Percentiles rank a stretch among this genome's conserved stretches.
These are phyloP conservation scores for Camponotus vicinus DNA, from an alignment of 1,140 invertebrate species.

Conservation along the genomic window DNA sequence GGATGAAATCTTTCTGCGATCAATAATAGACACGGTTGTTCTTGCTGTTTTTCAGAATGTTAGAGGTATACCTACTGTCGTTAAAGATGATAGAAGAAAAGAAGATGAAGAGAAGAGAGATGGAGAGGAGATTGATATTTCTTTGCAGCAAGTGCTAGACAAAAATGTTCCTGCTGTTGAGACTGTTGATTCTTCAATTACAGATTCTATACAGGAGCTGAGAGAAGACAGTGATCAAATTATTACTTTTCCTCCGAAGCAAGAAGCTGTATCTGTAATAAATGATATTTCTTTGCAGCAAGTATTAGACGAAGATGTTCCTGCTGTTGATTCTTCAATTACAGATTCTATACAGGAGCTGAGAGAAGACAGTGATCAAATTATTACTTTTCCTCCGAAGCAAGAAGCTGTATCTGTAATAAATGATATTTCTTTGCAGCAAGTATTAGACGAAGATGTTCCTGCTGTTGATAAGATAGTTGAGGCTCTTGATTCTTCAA, in stretches of 20 bases:
- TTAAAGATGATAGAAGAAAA: too few relatives aligned
- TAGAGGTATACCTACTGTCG: too few relatives aligned
- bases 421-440: background rate
- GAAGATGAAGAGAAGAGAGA: too few relatives aligned
- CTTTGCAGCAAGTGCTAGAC: background rate
- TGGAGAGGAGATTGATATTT: too few relatives aligned
- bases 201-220: background rate
- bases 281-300: background rate
- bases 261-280: background rate
- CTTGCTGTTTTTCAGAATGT: too few relatives aligned
- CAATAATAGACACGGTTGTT: too few relatives aligned
- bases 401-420: too few relatives aligned
- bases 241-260: background rate
- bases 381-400: background rate
- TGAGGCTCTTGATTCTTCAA: background rate
- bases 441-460: background rate
- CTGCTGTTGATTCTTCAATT: too few relatives aligned
- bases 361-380: background rate
- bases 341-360: too few relatives aligned
- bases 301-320: background rate
- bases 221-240: background rate
- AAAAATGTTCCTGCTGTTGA: background rate
- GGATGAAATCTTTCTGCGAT: too few relatives aligned
- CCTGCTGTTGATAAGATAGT: background rate
- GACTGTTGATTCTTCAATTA: background rate